A percentile compares a stretch with the other conserved stretches of the same genome.
phyloP scores from a whole-genome alignment of 2,797 vertebrate genomes.

The Chloroceryle inda region DNA sequence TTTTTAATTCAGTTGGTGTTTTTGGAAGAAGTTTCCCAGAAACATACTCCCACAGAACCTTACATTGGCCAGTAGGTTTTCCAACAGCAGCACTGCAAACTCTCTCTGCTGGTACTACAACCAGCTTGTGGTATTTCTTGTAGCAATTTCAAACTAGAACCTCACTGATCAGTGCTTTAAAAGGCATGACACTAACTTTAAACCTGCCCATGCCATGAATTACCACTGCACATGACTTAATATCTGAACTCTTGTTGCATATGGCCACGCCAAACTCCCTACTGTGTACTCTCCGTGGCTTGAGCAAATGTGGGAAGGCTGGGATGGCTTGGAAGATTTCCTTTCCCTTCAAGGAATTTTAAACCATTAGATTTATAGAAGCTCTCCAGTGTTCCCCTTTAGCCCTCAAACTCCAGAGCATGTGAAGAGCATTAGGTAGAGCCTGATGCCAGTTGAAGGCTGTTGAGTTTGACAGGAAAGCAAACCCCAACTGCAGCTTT shows the following conservation, averaged over 20 bases:
- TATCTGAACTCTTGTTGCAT: not conserved
- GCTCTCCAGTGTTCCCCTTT: not conserved
- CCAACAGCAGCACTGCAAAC: not conserved
- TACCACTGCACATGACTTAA: not conserved
- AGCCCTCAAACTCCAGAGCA: not conserved
- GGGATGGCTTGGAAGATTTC: not conserved
- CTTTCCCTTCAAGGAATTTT: not conserved
- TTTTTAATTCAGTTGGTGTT: not conserved
- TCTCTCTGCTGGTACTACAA: not conserved
- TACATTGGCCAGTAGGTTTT: not conserved
- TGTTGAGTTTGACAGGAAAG: not conserved
- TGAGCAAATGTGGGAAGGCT: not conserved
- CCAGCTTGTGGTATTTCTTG: not conserved
- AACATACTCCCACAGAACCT: not conserved
- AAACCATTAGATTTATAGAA: not conserved
- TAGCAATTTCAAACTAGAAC: not conserved
- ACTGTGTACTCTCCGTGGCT: not conserved
- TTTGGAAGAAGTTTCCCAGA: not conserved
- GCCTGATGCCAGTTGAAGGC: not conserved
- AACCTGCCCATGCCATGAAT: not conserved
- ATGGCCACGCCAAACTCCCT: fast-evolving
- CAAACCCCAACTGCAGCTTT: not conserved
- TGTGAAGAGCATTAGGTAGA: fast-evolving
- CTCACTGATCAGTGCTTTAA: not conserved
- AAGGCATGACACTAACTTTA: not conserved